These are phyloP conservation scores for Axea sp. DNA, from an alignment of 2,888 invertebrate genomes.

Conservation along the genomic window DNA sequence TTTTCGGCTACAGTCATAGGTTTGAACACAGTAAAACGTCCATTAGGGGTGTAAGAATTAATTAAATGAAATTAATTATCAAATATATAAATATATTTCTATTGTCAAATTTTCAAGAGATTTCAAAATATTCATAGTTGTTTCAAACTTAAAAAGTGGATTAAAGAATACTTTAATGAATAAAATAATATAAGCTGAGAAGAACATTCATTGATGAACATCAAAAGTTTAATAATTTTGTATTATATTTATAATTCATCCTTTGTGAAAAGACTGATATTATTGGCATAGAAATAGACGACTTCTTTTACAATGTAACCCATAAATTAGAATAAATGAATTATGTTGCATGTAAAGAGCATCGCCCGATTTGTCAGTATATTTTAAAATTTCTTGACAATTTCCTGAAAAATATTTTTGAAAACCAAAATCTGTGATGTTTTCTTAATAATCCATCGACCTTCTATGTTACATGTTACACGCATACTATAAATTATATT, in stretches of 20 bases:
- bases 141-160: background rate
- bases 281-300: conserved; percentile 27
- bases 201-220: background rate
- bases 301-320: conserved; percentile 18
- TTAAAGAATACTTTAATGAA: background rate
- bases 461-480: conserved; percentile 55
- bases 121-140: conserved; percentile 33
- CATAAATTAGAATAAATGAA: background rate
- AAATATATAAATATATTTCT: conserved; percentile 47
- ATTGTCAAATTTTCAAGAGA: conserved; percentile 51
- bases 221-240: conserved; percentile 18
- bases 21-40: conserved; percentile 45
- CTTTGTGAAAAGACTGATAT: conserved; percentile 44
- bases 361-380: conserved; percentile 13
- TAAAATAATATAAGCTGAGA: background rate
- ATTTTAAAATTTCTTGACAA: conserved; percentile 54
- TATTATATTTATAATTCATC: conserved; percentile 43
- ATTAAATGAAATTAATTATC: conserved; percentile 22
- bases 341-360: background rate
- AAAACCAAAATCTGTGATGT: conserved; percentile 58
- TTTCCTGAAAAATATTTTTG: conserved; percentile 46
- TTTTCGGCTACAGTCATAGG: conserved; percentile 17
- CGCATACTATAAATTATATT: conserved; percentile 50
- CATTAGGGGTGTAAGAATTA: conserved; percentile 55
- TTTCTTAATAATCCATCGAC: conserved; percentile 45